Evolutionary conservation across 2,888 invertebrate genomes (phyloP), one percentile per base, ranked within the genome.

Genomic region (Orchestes rusci): DNA sequence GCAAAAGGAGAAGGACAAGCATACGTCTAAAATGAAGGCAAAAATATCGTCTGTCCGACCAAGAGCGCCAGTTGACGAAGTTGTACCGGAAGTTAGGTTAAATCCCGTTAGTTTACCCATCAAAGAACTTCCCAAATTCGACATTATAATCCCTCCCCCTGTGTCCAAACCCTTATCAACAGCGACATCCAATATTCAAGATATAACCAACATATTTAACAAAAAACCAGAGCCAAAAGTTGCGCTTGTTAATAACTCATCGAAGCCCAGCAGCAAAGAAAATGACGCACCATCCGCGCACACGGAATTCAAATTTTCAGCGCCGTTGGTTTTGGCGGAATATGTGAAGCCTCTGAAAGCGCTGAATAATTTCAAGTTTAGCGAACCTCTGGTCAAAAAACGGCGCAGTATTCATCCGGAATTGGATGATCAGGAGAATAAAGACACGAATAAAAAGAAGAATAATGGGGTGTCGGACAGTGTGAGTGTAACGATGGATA

Each of bases 281-380:
- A 5, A 23, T 7, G 10, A 23, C 10, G 10, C 7, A 7, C 23
- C 23, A 23, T n/a, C n/a, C n/a, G n/a, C n/a, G n/a, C 5, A 23
- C 18, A 27, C 31, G 7, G 60, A 64, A 38, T 73, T 65, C 53
- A 65, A 59, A 44, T 75, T 75, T 59, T 68, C 73, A 12, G 68
- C 70, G 45, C 78, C 79, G 1, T 59, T 74, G 16, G 67, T 70
- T 19, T 56, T 73, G 15, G 63, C 68, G 3, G 64, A 68, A 37
- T 61, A 66, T 28, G 54, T 65, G 2, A 69, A 69, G 34, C 66
- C 67, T 48, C 59, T 72, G 28, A 63, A 67, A 42, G 68, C 74
- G 2, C 68, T 70, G 13, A 74, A 73, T 51, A 72, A 72, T 52
- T 78, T 75, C 47, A 75, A 71, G 52, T 79, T 79, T 55, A 76